Conservation (phyloP, 2,113 vertebrate species). For the Sorex fumeus region DNA sequence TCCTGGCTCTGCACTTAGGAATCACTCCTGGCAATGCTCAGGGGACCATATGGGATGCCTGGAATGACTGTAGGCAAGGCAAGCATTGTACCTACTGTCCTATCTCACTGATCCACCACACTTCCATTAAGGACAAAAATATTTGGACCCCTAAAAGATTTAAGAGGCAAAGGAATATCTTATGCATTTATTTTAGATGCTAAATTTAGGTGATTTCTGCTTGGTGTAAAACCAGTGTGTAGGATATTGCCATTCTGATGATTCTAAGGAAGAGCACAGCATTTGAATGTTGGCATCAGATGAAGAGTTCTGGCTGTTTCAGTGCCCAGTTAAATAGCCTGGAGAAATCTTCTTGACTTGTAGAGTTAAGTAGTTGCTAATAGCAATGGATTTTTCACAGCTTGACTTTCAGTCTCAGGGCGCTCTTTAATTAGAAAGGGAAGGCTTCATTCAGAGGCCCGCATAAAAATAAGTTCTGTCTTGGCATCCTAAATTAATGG, state of each 20-base stretch:
- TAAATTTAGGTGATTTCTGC: not conserved
- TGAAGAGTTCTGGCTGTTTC: not conserved
- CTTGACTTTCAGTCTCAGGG: slow-evolving; percentile 23
- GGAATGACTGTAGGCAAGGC: too few species aligned
- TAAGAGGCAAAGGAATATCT: not conserved
- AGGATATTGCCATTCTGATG: not conserved
- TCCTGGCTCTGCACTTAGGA: too few species aligned
- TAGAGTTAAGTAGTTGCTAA: slow-evolving; percentile 40
- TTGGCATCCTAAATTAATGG: not conserved
- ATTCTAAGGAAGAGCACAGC: not conserved
- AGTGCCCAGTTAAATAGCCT: not conserved
- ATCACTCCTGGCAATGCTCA: too few species aligned
- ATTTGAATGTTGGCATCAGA: not conserved
- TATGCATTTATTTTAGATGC: slow-evolving; percentile 8
- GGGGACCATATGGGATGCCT: too few species aligned
- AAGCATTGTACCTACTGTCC: too few species aligned
- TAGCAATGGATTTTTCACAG: slow-evolving; percentile 14
- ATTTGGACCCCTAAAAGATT: slow-evolving; percentile 1
- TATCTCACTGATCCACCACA: not conserved
- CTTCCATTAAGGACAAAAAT: not conserved
- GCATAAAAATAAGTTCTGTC: slow-evolving; percentile 42
- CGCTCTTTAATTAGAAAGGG: slow-evolving; percentile 54
- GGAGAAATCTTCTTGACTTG: slow-evolving; percentile 5
- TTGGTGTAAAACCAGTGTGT: not conserved
- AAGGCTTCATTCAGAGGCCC: slow-evolving; percentile 24